Conservation (phyloP, 2,888 invertebrate genomes). For the Panzeria rudis region DNA sequence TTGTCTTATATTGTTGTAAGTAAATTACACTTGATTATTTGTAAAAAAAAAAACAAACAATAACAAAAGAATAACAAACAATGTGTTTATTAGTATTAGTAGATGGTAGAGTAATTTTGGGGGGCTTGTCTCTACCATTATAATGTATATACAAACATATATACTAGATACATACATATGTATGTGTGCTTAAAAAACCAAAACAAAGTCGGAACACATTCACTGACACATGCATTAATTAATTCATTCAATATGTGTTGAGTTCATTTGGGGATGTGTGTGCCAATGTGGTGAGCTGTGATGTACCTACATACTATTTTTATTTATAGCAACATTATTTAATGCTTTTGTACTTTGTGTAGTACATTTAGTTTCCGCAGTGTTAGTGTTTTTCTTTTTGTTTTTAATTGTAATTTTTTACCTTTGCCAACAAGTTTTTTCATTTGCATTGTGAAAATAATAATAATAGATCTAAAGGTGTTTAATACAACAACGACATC, state of each 20-base stretch:
- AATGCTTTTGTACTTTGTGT: background rate
- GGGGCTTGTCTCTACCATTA: slow-evolving; percentile 59
- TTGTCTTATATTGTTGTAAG: slow-evolving; percentile 25
- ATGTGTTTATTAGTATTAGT: slow-evolving; percentile 4
- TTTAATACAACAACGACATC: slow-evolving; percentile 29
- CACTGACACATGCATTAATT: background rate
- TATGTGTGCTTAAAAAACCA: background rate
- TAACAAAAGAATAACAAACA: slow-evolving; percentile 26
- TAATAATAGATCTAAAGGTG: slow-evolving; percentile 55
- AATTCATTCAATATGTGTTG: background rate
- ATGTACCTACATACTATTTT: background rate
- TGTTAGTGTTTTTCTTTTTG: background rate
- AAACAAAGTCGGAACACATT: slow-evolving; percentile 17
- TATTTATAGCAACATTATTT: slow-evolving; percentile 33
- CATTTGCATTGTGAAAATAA: slow-evolving; percentile 5
- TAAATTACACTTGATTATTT: slow-evolving; percentile 25
- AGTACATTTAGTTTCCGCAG: slow-evolving; percentile 56
- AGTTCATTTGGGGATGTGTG: background rate
- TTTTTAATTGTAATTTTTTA: background rate
- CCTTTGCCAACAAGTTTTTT: background rate
- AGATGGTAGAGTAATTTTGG: slow-evolving; percentile 18
- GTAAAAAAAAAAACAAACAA: slow-evolving; percentile 7
- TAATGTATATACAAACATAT: background rate
- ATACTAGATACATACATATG: too few relatives aligned
- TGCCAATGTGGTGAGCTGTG: background rate